These are phyloP conservation scores for Cactoblastis cactorum DNA, from an alignment of 2,888 invertebrate genomes.

Conservation along the genomic window DNA sequence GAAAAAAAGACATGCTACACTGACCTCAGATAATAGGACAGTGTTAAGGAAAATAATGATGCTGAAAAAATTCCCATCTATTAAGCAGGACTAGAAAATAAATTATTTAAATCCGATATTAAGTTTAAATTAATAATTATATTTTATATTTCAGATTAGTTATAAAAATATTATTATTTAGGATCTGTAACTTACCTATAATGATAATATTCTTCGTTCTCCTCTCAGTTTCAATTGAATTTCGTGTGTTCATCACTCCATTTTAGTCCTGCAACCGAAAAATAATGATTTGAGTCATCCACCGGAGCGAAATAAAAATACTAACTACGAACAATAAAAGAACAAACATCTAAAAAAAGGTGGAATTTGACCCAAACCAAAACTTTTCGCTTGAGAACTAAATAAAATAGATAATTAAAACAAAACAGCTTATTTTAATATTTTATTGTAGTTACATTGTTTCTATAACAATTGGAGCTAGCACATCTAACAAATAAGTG, in stretches of 20 bases:
- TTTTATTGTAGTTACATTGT: conserved; percentile 5
- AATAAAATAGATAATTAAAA: neutral
- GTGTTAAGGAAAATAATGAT: too few relatives aligned
- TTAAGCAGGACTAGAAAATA: too few relatives aligned
- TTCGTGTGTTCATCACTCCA: conserved; percentile 20
- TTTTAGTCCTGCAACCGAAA: conserved; percentile 50
- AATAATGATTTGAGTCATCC: conserved; percentile 61
- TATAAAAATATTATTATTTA: too few relatives aligned
- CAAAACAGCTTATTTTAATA: neutral
- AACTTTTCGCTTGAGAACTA: conserved; percentile 29
- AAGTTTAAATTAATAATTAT: too few relatives aligned
- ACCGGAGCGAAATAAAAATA: conserved; percentile 36
- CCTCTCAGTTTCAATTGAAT: neutral
- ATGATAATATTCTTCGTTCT: neutral
- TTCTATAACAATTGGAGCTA: neutral
- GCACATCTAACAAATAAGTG: neutral
- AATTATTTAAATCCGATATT: too few relatives aligned
- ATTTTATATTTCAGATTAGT: too few relatives aligned
- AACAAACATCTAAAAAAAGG: conserved; percentile 32
- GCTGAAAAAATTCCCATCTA: too few relatives aligned
- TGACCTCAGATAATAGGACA: too few relatives aligned
- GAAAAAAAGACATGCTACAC: too few relatives aligned
- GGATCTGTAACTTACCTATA: neutral
- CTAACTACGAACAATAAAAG: conserved; percentile 28
- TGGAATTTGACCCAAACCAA: conserved; percentile 71